Base-by-base conservation (phyloP, 2,113 vertebrate species). In the Aleadryas rufinucha region DNA sequence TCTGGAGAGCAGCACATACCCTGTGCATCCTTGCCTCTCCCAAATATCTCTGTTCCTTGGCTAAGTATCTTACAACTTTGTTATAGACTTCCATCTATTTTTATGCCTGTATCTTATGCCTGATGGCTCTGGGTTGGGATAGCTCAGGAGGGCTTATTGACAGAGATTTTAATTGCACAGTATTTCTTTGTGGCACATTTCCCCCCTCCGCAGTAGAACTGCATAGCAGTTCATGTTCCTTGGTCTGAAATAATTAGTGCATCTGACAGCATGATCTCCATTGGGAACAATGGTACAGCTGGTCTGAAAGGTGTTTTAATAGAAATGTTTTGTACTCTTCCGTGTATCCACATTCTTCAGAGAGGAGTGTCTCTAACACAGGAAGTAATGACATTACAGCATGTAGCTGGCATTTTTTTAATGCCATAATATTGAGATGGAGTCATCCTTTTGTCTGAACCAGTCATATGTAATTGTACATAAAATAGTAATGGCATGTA, bases 401-500 rank as follows among this genome's bases (percentile, higher is more conserved):
- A 75, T 18, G 47, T 52, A 92, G 81, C 24, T 90, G 95, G 85
- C 80, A 84, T 93, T 84, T 87, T 90, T 95, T 81, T 30, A 96
- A 84, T 92, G 76, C 60, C 17, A 2, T 93, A 64, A 81, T 89
- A n/a, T 16, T 84, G 76, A 56, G 72, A 87, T 71, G 52, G 64
- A 80, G 72, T 92, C 72, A 84, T 87, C 60, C 65, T 87, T 95
- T 81, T 92, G 75, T 81, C 68, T 68, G 44, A 66, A 28, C 31
- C 76, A 91, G 27, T 84, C 69, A 22, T 87, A 59, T 64, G 39
- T 90, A 86, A 80, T 91, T 70, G 66, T 70, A 63, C 21, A 7
- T 86, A n/a, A 69, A 76, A 74, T 9, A 52, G 21, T 47, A 93
- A 68, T 71, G 41, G 18, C 7, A 28, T 14, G 8, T 69, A 19